Evolutionary conservation across 2,888 invertebrate species (phyloP), one percentile per base, ranked within the genome.

Genomic region (Sinotaia quadrata): DNA sequence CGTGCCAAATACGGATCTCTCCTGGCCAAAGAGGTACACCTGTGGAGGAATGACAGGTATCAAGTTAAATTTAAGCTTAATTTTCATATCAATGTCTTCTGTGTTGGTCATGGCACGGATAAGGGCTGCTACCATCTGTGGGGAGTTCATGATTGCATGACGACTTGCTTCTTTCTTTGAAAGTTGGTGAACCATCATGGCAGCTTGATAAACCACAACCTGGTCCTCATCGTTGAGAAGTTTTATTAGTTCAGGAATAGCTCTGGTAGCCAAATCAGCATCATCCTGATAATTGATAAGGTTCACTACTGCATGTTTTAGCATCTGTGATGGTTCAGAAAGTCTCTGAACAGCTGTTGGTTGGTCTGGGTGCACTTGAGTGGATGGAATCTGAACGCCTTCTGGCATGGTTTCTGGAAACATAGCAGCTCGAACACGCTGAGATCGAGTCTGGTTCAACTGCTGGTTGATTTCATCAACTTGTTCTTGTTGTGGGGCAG

Each of bases 211-310:
- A 0, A 98, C 98, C 4, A 89, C 87, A 1, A 88, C 87, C 79
- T 89, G 85, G 75, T 88, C 88, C 71, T 87, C 87, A 68, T 88
- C 88, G 72, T 85, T 85, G 66, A 88, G 78, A 47, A 88, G 84
- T 73, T 97, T 97, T 82, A 98, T 97, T 89, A 99, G 92, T 89
- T 98, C 98, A 7, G 98, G 98, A 87, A 99, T 96, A 75, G 97
- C 97, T 75, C 97, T 92, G 47, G 96, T 97, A 49, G 97, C 97
- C 81, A 97, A 90, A 90, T 98, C 97, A 74, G 97, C 97, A 89
- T 98, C 98, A 89, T 98, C 98, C 90, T 98, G 98, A 87, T 98
- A 98, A 89, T 98, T 98, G 84, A 99, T 97, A 79, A 99, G 91
- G 89, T 98, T 98, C 70, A 98, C 97, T 57, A 99, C 98, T 68